phyloP scores from a whole-genome alignment of 2,797 vertebrate species.

The Sebastes melanostomus region DNA sequence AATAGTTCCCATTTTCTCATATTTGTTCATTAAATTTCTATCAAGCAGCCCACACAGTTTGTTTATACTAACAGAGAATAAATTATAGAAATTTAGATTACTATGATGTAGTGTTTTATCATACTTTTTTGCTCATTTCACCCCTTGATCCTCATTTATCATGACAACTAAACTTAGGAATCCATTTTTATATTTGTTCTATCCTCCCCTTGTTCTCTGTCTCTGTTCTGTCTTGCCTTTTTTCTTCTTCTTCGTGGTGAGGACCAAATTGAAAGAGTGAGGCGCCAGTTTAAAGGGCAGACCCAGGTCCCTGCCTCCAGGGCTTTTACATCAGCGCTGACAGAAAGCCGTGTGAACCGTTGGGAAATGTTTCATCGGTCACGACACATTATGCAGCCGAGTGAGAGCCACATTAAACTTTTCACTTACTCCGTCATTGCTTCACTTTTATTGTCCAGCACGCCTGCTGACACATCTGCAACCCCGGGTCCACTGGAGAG shows the following conservation, averaged over 20 bases:
- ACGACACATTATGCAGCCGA: conserved; percentile 78
- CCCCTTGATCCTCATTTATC: conserved; percentile 51
- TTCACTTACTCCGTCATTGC: conserved; percentile 80
- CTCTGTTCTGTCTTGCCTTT: conserved; percentile 31
- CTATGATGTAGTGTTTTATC: conserved; percentile 26
- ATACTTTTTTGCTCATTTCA: conserved; percentile 43
- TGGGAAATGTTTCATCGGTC: conserved; percentile 84
- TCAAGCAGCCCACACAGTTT: background rate
- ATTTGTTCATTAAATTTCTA: background rate
- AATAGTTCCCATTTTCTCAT: background rate
- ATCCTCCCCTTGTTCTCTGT: conserved; percentile 48
- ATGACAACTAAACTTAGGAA: conserved; percentile 44
- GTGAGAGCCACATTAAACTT: conserved; percentile 83
- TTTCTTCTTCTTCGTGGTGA: conserved; percentile 49
- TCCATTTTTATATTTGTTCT: conserved; percentile 56
- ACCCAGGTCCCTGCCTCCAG: conserved; percentile 77
- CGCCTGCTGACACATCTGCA: conserved; percentile 75
- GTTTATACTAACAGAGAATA: background rate
- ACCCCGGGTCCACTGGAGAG: conserved; percentile 65
- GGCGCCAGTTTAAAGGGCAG: conserved; percentile 80
- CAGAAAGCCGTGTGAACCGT: conserved; percentile 81
- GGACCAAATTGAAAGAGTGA: conserved; percentile 80
- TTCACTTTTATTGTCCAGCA: conserved; percentile 79
- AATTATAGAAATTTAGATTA: conserved; percentile 12
- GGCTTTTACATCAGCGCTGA: conserved; percentile 82